Conservation (phyloP, 2,888 invertebrate genomes). For the Cephus runcator region DNA sequence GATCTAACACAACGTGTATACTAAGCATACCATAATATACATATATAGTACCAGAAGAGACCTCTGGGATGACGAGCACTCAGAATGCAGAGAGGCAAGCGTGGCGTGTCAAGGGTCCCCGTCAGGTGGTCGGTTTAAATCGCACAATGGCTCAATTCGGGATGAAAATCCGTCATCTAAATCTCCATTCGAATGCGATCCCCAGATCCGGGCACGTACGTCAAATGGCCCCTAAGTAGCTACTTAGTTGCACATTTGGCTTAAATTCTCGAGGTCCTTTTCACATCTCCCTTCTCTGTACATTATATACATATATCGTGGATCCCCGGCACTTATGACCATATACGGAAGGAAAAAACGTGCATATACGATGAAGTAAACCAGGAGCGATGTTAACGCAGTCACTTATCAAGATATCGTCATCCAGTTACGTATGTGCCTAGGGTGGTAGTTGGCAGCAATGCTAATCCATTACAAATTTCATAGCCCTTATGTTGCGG, state of each 20-base stretch:
- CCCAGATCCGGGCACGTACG: conserved; percentile 40
- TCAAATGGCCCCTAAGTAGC: conserved; percentile 58
- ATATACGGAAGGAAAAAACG: not conserved
- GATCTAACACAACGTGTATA: not conserved
- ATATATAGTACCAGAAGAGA: not conserved
- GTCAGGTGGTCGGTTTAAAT: conserved; percentile 58
- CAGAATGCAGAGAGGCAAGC: conserved; percentile 49
- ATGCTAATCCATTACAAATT: not conserved
- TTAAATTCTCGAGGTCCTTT: conserved; percentile 42
- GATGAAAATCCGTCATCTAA: conserved; percentile 56
- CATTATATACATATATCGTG: not conserved
- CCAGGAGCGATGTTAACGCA: not conserved
- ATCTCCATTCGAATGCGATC: conserved; percentile 63
- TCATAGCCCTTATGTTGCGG: conserved; percentile 26
- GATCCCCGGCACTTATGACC: conserved; percentile 6
- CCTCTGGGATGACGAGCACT: conserved; percentile 22
- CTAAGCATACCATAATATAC: not conserved
- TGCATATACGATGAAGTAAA: not conserved
- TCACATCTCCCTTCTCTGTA: not conserved
- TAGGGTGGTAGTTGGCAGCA: not conserved
- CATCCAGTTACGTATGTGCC: not conserved
- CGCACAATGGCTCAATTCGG: conserved; percentile 60
- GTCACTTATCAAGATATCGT: not conserved
- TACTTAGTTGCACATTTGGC: conserved; percentile 66
- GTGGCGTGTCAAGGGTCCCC: conserved; percentile 41